phyloP scores from a whole-genome alignment of 2,113 vertebrate genomes.

The Bubalus kerabau region DNA sequence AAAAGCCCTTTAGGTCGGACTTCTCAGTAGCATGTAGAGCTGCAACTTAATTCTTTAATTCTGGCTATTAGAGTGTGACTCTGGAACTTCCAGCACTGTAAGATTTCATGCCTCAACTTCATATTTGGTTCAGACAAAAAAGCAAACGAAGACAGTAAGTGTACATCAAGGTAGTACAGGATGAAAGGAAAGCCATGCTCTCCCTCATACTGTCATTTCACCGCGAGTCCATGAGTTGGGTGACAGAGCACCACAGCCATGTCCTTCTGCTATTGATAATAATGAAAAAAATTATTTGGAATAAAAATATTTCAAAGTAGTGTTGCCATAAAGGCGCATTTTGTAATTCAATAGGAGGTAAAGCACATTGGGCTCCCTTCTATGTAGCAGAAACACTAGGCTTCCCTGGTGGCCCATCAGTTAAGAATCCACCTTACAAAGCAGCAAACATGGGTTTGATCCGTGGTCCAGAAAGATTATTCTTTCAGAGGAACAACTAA shows the following conservation, averaged over 20 bases:
- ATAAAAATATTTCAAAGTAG: neutral
- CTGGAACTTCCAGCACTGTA: neutral
- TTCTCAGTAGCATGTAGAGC: neutral
- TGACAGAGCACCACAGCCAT: neutral
- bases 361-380: neutral
- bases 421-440: neutral
- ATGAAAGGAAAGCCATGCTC: neutral
- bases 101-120: neutral
- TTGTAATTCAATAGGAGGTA: neutral
- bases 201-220: fast-evolving
- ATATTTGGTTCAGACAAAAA: neutral
- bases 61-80: neutral
- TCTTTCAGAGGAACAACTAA: neutral
- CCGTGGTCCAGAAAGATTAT: neutral
- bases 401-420: neutral
- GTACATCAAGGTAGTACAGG: fast-evolving
- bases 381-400: neutral
- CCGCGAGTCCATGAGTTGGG: neutral
- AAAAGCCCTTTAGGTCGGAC: neutral
- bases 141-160: neutral
- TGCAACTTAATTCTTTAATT: neutral
- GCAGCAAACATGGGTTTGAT: neutral
- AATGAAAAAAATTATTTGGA: neutral
- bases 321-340: neutral
- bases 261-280: neutral